Conservation (phyloP, 2,888 invertebrate species). For the Lithosia quadra region DNA sequence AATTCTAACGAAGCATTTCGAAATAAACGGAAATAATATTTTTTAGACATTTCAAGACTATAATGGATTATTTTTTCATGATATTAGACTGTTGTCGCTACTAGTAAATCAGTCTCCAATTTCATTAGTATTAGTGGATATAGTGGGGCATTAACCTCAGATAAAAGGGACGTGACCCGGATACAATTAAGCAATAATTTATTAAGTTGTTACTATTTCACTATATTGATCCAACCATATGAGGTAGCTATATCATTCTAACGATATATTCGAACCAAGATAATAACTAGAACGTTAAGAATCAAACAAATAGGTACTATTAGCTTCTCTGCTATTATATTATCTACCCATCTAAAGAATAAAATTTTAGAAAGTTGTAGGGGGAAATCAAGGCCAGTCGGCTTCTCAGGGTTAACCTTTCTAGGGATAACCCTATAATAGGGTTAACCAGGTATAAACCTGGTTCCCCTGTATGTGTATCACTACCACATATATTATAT, state of each 20-base stretch:
- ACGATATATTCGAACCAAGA: not conserved
- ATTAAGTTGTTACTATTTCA: not conserved
- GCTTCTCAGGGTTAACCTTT: not conserved
- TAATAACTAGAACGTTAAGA: not conserved
- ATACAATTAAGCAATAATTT: constrained; percentile 4
- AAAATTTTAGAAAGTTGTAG: not conserved
- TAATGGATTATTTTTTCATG: not conserved
- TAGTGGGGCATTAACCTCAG: constrained; percentile 1
- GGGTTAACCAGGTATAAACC: too few relatives aligned
- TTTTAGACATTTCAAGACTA: not conserved
- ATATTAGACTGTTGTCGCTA: not conserved
- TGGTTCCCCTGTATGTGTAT: not conserved
- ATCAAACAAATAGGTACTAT: too few relatives aligned
- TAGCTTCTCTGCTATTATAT: too few relatives aligned
- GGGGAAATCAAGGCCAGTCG: not conserved
- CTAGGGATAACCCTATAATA: too few relatives aligned
- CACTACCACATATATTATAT: not conserved
- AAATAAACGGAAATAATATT: not conserved
- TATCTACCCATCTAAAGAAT: not conserved
- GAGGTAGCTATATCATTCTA: not conserved
- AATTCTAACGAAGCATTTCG: not conserved
- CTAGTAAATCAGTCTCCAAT: constrained; percentile 35
- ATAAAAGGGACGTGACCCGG: not conserved
- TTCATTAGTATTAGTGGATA: constrained; percentile 17
- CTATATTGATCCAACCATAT: not conserved